A percentile compares a stretch with the other conserved stretches of the same genome.
Evolutionary conservation across 2,113 vertebrate genomes (phyloP).

Genomic region (Bubo blakistoni): DNA sequence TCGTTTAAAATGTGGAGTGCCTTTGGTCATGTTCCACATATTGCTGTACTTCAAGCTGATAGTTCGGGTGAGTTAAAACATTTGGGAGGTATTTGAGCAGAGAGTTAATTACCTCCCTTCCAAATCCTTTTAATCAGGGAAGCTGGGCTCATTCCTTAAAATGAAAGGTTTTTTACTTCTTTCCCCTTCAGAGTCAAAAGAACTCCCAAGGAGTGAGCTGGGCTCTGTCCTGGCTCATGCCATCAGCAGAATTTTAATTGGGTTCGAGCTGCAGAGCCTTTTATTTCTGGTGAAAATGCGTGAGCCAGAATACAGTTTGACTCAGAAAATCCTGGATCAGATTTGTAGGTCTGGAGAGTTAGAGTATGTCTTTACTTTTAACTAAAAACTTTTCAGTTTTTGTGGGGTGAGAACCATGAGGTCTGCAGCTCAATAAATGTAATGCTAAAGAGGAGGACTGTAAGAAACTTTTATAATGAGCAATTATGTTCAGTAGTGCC

Average conservation of each 20-base stretch:
- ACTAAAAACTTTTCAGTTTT: neutral
- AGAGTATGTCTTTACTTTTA: neutral
- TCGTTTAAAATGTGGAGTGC: neutral
- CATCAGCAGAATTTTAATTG: constrained; percentile 45
- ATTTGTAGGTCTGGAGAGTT: neutral
- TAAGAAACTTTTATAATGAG: constrained; percentile 20
- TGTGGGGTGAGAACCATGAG: neutral
- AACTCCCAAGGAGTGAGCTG: neutral
- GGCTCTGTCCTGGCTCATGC: neutral
- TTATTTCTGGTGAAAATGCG: neutral
- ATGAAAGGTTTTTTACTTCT: neutral
- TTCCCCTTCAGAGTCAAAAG: neutral
- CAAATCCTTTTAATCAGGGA: neutral
- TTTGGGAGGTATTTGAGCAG: neutral
- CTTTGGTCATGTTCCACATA: neutral
- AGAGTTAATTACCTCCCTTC: neutral
- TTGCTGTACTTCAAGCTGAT: neutral
- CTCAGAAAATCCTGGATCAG: neutral
- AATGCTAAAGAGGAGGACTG: neutral
- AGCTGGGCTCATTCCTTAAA: neutral
- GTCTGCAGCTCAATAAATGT: neutral
- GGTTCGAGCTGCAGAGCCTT: neutral
- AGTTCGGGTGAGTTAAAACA: neutral
- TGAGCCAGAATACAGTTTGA: neutral
- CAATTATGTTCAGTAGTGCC: constrained; percentile 44